Conservation (phyloP, 30 jellyfish, hydroid and myxozoan genomes). For the Hydractinia symbiolongicarpus region DNA sequence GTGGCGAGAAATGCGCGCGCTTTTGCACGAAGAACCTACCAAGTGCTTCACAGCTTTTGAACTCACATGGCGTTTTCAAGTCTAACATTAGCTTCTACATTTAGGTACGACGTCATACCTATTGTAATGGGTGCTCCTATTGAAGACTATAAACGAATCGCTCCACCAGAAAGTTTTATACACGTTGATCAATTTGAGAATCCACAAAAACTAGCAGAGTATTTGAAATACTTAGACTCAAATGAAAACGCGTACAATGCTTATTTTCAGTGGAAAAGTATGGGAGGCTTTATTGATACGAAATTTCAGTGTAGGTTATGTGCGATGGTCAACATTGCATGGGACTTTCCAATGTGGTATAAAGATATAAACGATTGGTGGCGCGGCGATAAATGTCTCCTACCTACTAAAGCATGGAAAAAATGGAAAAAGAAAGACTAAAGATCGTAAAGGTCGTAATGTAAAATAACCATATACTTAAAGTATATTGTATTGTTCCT, state of each 20-base stretch:
- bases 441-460: too few species aligned
- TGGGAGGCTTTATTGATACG: neutral
- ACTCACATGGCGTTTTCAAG: neutral
- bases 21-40: too few species aligned
- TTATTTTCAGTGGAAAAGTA: slow-evolving; percentile 2
- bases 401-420: neutral
- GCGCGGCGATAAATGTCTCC: neutral
- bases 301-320: slow-evolving; percentile 6
- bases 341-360: neutral
- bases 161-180: slow-evolving; percentile 17
- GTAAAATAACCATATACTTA: too few species aligned
- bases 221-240: neutral
- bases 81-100: neutral
- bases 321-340: slow-evolving; percentile 9
- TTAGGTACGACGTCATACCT: slow-evolving; percentile 19
- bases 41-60: neutral
- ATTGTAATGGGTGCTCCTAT: slow-evolving; percentile 14
- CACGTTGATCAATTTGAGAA: slow-evolving; percentile 1
- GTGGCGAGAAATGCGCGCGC: too few species aligned
- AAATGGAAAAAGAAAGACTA: slow-evolving; percentile 1
- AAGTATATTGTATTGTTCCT: too few species aligned
- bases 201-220: slow-evolving; percentile 7
- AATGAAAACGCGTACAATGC: neutral
- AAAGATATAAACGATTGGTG: slow-evolving; percentile 4
- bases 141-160: slow-evolving; percentile 6